Evolutionary conservation across 2,888 invertebrate species (phyloP).

Genomic region (Pherbina coryleti): DNA sequence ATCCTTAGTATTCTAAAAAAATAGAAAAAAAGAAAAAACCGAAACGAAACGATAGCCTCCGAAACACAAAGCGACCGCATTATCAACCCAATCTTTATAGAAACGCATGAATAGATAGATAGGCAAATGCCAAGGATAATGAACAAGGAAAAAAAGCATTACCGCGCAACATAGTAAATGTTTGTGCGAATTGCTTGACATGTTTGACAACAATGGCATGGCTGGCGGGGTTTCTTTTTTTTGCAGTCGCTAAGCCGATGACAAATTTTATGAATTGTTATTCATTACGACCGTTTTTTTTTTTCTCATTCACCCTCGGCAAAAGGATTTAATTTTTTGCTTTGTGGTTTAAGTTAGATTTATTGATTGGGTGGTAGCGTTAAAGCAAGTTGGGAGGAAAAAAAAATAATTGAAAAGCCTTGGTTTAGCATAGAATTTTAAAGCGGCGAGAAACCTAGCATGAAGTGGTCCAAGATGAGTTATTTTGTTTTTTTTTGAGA

Average conservation of each 20-base stretch:
- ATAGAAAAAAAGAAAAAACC: no score
- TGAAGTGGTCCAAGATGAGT: background rate
- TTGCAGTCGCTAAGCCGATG: slow-evolving; percentile 56
- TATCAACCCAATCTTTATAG: background rate
- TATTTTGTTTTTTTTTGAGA: background rate
- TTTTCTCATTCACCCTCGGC: slow-evolving; percentile 15
- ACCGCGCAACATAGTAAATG: slow-evolving; percentile 58
- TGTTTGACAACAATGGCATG: slow-evolving; percentile 61
- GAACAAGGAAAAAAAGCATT: slow-evolving; percentile 47
- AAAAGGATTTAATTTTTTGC: slow-evolving; percentile 16
- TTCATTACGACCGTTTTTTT: slow-evolving; percentile 4
- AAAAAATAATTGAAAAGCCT: background rate
- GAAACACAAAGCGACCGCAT: no score
- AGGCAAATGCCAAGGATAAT: slow-evolving; percentile 3
- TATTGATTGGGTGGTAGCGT: slow-evolving; percentile 6
- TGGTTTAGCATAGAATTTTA: background rate
- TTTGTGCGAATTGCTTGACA: slow-evolving; percentile 60
- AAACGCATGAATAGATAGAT: background rate
- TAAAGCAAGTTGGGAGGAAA: background rate
- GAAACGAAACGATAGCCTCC: no score
- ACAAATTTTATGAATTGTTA: slow-evolving; percentile 53
- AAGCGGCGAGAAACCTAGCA: background rate
- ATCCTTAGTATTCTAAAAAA: no score
- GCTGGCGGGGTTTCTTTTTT: background rate
- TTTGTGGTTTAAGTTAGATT: slow-evolving; percentile 30